Base-by-base conservation (phyloP, 2,888 invertebrate genomes). In the Cheilosia pagana region DNA sequence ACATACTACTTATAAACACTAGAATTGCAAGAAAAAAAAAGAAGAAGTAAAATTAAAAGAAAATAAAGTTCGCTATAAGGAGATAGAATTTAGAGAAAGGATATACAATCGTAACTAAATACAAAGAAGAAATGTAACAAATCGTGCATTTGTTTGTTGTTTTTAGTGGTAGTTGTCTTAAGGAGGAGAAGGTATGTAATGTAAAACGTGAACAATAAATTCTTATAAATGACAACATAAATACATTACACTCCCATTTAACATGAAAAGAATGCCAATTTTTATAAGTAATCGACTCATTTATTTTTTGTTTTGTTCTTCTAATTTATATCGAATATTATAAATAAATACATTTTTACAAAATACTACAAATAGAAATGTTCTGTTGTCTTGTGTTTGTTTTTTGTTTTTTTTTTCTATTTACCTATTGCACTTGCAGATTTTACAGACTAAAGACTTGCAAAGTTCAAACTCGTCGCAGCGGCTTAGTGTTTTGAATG, bases 301-400 rank as follows among this genome's bases (percentile, higher is more conserved):
- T 45, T 43, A 43, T 43, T 75, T 74, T 78, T 78, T 48, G 50
- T 68, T 76, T 75, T 21, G 50, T 50, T 76, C 16, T 59, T 71
- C 65, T 85, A 57, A 76, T 85, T 81, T 85, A 81, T 81, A 76
- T 81, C 48, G 55, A 81, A 81, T 75, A 79, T 65, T 83, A 78
- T 78, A 65, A 85, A 62, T 76, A 75, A 81, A 81, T 81, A 85
- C 50, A 71, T 76, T 81, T 85, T 85, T 75, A 79, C 65, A 85
- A 76, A 71, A 45, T 45, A 45, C 45, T 45, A 45, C 45, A 45
- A 45, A 45, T 8, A 12, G 3, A 45, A 45, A 10, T 45, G 19
- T 45, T n/a, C n/a, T 45, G 8, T 19, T 19, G 8, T 45, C 7
- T 10, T 19, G 19, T 45, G 45, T 45, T 45, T 3, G 45, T 35